Evolutionary conservation across 2,113 vertebrate genomes (phyloP).

Genomic region (Herpailurus yagouaroundi): DNA sequence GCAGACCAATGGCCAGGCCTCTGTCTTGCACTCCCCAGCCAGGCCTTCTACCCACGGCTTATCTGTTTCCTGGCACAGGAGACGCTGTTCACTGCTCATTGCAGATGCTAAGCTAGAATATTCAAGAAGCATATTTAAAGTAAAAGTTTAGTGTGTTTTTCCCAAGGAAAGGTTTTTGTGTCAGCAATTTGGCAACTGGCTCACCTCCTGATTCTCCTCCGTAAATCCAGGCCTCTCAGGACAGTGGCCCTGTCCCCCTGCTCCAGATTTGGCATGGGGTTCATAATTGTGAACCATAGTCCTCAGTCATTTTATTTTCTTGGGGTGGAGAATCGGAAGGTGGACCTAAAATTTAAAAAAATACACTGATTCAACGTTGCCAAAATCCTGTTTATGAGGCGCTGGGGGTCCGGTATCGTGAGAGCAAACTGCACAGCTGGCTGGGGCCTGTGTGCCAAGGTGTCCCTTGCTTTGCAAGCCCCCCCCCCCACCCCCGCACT

Average conservation of each 20-base stretch:
- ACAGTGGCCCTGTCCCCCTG: background rate
- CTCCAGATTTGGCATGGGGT: background rate
- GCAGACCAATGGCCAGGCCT: background rate
- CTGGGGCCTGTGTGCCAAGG: rapidly evolving
- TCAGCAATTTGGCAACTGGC: rapidly evolving
- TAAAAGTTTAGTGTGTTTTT: background rate
- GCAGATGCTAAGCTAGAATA: background rate
- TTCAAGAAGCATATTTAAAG: background rate
- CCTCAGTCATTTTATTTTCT: background rate
- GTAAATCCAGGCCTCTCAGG: background rate
- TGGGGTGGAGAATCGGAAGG: background rate
- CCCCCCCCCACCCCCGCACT: too few relatives aligned
- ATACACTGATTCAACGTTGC: background rate
- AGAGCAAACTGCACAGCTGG: rapidly evolving
- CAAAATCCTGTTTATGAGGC: background rate
- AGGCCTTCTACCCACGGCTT: background rate
- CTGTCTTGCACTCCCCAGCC: rapidly evolving
- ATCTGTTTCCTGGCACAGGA: background rate
- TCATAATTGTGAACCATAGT: background rate
- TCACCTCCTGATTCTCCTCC: background rate
- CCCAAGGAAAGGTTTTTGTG: background rate
- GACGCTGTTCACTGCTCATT: background rate
- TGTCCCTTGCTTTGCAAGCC: too few relatives aligned
- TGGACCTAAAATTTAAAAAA: background rate
- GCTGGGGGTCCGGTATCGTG: rapidly evolving